These are phyloP conservation scores for Antheraea mylitta DNA, from an alignment of 1,140 invertebrate genomes.

Conservation along the genomic window DNA sequence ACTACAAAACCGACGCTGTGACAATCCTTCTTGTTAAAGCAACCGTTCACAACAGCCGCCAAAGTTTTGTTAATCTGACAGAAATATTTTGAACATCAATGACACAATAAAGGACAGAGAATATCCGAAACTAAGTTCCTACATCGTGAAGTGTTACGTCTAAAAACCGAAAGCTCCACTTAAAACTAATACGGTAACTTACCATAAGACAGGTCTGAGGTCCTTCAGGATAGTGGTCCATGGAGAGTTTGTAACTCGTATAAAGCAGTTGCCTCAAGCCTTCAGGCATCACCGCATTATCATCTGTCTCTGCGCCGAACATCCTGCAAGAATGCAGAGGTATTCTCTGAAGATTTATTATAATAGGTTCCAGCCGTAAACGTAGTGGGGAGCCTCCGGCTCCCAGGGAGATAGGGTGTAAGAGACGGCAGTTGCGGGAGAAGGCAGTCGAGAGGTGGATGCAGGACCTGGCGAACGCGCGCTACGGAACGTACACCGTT, in stretches of 20 bases:
- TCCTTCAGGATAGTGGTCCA: constrained; percentile 85
- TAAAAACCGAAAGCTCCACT: too few species aligned
- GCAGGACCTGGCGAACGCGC: too few species aligned
- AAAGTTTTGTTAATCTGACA: constrained; percentile 83
- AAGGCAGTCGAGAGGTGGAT: too few species aligned
- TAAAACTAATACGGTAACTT: constrained; percentile 15
- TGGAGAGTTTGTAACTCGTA: constrained; percentile 86
- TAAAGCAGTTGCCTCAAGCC: constrained; percentile 82
- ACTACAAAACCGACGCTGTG: constrained; percentile 87
- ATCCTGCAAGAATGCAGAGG: constrained; percentile 52
- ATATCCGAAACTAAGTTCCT: too few species aligned
- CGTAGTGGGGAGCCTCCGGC: too few species aligned
- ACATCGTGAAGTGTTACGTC: too few species aligned
- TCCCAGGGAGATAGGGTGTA: too few species aligned
- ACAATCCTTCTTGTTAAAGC: constrained; percentile 88
- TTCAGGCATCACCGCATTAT: constrained; percentile 79
- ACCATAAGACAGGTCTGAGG: constrained; percentile 80
- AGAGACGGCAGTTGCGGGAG: too few species aligned
- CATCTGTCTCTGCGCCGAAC: constrained; percentile 76
- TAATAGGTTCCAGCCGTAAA: background rate
- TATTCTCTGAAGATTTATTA: background rate
- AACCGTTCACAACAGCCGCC: constrained; percentile 84
- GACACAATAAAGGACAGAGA: too few species aligned
- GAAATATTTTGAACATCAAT: background rate
- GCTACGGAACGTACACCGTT: too few species aligned